phyloP scores from a whole-genome alignment of 1,140 invertebrate genomes.

The Caenorhabditis briggsae region DNA sequence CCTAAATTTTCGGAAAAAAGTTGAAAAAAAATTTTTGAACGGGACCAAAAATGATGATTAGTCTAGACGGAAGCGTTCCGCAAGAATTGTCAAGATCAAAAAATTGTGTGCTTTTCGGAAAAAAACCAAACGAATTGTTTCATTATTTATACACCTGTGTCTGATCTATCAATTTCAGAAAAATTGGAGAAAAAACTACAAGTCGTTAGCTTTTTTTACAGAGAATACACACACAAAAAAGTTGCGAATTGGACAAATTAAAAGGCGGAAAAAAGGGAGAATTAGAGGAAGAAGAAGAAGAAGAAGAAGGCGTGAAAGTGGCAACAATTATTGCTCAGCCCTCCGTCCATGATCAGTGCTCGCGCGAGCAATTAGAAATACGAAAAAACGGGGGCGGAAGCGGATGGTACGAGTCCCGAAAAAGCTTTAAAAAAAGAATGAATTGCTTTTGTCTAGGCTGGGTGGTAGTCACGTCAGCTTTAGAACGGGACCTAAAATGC shows the following conservation, averaged over 20 bases:
- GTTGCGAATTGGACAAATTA: neutral
- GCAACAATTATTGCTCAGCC: constrained; percentile 22
- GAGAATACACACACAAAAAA: neutral
- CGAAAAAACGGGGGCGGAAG: neutral
- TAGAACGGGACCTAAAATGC: too few species aligned
- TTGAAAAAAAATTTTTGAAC: too few species aligned
- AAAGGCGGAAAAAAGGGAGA: neutral
- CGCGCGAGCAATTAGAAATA: constrained; percentile 12
- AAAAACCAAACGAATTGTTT: neutral
- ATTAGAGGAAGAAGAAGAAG: neutral
- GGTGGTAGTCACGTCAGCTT: too few species aligned
- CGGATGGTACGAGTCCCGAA: neutral
- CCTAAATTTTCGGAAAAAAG: constrained; percentile 1
- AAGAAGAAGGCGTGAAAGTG: neutral
- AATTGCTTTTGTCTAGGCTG: too few species aligned
- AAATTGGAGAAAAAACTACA: neutral
- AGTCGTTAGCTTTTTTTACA: neutral
- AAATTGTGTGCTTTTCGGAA: neutral
- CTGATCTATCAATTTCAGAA: neutral
- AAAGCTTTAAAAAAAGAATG: neutral
- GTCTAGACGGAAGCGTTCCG: constrained; percentile 13
- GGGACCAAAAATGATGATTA: constrained; percentile 9
- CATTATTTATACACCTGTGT: constrained; percentile 12
- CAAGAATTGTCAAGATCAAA: neutral
- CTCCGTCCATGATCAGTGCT: constrained; percentile 20